Conservation (phyloP, 2,113 vertebrate genomes). For the Leuciscus idus region DNA sequence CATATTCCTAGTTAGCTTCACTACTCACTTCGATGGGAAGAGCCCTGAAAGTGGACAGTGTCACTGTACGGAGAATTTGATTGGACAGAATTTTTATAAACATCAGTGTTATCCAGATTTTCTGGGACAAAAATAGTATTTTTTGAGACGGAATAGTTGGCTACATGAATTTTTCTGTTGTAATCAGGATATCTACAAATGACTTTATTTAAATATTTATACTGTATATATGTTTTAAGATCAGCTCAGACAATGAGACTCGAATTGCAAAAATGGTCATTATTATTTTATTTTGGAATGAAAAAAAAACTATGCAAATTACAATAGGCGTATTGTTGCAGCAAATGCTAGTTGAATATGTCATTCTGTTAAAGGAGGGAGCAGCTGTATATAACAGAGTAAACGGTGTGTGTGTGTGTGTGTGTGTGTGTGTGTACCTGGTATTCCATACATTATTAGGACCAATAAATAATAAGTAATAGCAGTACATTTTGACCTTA, state of each 20-base stretch:
- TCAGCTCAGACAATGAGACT: background rate
- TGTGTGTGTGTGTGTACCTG: background rate
- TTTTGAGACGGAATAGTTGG: too few relatives aligned
- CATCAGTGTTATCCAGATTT: background rate
- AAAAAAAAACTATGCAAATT: background rate
- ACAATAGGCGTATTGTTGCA: background rate
- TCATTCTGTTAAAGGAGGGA: background rate
- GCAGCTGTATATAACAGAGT: background rate
- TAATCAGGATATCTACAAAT: too few relatives aligned
- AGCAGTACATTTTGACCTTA: too few relatives aligned
- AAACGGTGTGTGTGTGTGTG: background rate
- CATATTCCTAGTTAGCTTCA: constrained; percentile 1
- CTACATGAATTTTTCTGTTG: too few relatives aligned
- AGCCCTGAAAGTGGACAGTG: background rate
- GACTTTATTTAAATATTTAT: too few relatives aligned
- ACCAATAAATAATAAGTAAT: too few relatives aligned
- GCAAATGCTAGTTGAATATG: background rate
- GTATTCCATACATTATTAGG: too few relatives aligned
- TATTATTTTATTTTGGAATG: background rate
- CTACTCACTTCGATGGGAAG: background rate
- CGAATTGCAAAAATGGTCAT: background rate
- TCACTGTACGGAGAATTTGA: background rate
- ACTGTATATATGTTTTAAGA: background rate
- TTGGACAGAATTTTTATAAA: background rate
- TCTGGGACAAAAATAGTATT: background rate